Base-by-base conservation (phyloP, 2,113 vertebrate genomes). In the Muscicapa adusta region DNA sequence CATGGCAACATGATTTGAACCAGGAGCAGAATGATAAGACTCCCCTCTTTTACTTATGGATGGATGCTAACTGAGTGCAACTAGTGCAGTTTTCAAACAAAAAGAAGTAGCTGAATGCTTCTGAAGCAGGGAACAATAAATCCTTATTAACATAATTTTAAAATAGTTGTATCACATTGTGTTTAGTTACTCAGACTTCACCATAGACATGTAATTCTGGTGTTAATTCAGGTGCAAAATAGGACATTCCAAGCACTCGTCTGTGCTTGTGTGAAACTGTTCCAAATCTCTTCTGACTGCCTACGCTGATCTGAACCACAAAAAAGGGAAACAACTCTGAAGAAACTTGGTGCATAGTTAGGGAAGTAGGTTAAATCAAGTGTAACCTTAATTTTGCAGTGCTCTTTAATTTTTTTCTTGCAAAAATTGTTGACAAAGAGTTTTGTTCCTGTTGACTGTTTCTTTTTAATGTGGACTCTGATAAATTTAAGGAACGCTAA, bases 1-100 rank as follows among this genome's bases (percentile, higher is more conserved):
- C 95, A 93, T 96, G 91, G 91, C 73, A 95, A 91, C 95, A 24
- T 63, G 43, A 53, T 89, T 87, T 93, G 92, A 96, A 95, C 83
- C 25, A 75, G 88, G 60, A 96, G 83, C 65, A 93, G 79, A 95
- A 80, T 80, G 38, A 60, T 81, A 47, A 62, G 84, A 56, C 42
- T 80, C 50, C 29, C 6, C 42, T 81, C 29, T 75, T 89, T 91
- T 89, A 38, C 72, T 58, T 93, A 77, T 12, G 34, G 50, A 18
- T 54, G 34, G 54, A 43, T 92, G 51, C 62, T 88, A 51, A 77
- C 61, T 77, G 75, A 80, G 43, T 86, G 40, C 76, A 90, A 72
- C 67, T 75, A 91, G 56, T 48, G 34, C 31, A 84, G 42, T 86
- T 92, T 81, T 89, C 76, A 92, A 76, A 96, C 45, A 87, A 61